Evolutionary conservation across 2,888 invertebrate genomes (phyloP).

Genomic region (Erannis defoliaria): DNA sequence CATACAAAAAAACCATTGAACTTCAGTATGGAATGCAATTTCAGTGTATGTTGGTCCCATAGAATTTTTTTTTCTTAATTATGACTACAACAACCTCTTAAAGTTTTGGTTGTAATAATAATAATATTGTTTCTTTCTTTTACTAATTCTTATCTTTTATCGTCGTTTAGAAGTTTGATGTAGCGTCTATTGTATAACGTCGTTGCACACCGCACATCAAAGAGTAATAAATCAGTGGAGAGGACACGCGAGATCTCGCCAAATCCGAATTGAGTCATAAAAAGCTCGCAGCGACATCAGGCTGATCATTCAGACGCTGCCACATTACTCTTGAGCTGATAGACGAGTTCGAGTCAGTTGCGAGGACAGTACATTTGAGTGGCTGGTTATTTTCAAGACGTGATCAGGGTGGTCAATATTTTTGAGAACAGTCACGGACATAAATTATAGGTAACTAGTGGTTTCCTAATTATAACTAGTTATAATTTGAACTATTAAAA

Average conservation of each 20-base stretch:
- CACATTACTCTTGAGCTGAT: slow-evolving; percentile 69
- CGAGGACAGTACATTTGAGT: neutral
- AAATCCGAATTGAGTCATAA: slow-evolving; percentile 46
- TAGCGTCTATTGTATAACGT: neutral
- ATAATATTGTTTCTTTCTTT: no score
- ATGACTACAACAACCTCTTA: no score
- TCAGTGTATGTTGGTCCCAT: no score
- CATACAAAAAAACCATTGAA: no score
- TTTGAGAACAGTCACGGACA: no score
- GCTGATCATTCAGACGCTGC: slow-evolving; percentile 58
- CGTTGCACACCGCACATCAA: slow-evolving; percentile 16
- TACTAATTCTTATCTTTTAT: no score
- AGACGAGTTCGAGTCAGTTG: slow-evolving; percentile 53
- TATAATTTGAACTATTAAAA: no score
- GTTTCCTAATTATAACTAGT: no score
- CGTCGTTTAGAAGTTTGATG: neutral
- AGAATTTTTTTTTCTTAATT: no score
- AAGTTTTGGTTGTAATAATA: no score
- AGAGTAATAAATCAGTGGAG: slow-evolving; percentile 27
- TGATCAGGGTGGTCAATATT: neutral
- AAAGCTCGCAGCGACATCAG: slow-evolving; percentile 46
- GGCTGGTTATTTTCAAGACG: neutral
- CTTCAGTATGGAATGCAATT: no score
- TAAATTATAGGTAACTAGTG: no score
- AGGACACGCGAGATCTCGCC: slow-evolving; percentile 32